Conservation (phyloP, 23 tunicate genomes). For the Aplidium turbinatum region DNA sequence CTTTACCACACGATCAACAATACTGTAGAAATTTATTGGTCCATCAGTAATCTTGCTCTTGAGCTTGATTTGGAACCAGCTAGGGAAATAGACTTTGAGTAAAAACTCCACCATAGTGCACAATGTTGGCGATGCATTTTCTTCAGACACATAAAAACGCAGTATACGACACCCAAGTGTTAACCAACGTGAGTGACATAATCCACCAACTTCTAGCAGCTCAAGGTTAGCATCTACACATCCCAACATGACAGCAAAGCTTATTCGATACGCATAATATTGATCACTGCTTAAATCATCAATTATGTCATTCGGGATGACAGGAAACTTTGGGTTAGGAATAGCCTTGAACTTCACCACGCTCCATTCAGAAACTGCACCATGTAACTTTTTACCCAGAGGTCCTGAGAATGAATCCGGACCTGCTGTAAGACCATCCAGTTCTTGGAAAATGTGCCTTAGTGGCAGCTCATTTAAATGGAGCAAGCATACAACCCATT, state of each 20-base stretch:
- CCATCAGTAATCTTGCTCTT: slow-evolving; percentile 21
- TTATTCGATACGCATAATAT: slow-evolving; percentile 29
- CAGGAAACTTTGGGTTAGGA: slow-evolving; percentile 25
- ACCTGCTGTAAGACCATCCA: too few relatives aligned
- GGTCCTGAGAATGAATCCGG: too few relatives aligned
- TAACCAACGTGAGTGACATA: slow-evolving; percentile 40
- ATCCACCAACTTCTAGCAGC: slow-evolving; percentile 15
- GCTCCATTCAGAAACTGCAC: slow-evolving; percentile 33
- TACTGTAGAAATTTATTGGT: slow-evolving; percentile 7
- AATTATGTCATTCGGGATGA: slow-evolving; percentile 8
- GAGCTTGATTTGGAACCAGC: slow-evolving; percentile 23
- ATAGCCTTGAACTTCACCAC: slow-evolving; percentile 26
- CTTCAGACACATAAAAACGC: slow-evolving; percentile 17
- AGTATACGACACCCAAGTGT: slow-evolving; percentile 27
- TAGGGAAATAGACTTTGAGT: slow-evolving; percentile 23
- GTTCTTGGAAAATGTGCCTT: too few relatives aligned
- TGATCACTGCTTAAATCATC: slow-evolving; percentile 36
- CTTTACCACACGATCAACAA: background rate
- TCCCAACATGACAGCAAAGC: slow-evolving; percentile 19
- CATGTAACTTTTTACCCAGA: slow-evolving; percentile 27
- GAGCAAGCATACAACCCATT: too few relatives aligned
- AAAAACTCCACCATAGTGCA: slow-evolving; percentile 19
- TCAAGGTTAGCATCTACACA: slow-evolving; percentile 13
- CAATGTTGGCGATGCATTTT: background rate
- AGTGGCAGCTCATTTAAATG: too few relatives aligned